Base-by-base conservation (phyloP, 2,888 invertebrate genomes). In the Spilosoma lubricipeda region DNA sequence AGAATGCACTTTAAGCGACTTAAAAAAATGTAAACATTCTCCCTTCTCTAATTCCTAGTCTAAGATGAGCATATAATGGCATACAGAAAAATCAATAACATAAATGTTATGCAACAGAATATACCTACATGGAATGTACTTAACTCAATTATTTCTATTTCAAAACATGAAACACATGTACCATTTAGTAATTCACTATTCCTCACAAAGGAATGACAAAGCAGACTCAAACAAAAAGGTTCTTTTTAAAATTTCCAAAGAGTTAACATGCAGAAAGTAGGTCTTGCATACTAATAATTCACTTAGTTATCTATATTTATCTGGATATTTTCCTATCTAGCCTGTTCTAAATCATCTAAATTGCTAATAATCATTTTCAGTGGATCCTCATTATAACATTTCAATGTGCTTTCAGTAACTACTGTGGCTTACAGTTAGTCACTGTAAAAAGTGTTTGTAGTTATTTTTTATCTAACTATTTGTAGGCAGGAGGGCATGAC, bases 381-480 rank as follows among this genome's bases (percentile, higher is more conserved):
- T 27, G 27, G 39, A 68, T 36, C 66, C 77, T 83, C 77, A 75
- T 64, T 72, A 72, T 72, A 72, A 67, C 80, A 84, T 77, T 81
- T 73, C 64, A n/a, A 66, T 78, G 64, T 75, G 70, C 77, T 86
- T 83, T 82, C 77, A 76, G 75, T 79, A 82, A 82, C 76, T 76
- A 79, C 75, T 83, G 81, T 82, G 81, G 81, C 70, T 83, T 84
- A 90, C 89, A 90, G 91, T 90, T 90, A 90, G 76, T 83, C 81
- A 82, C 86, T 82, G 87, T 87, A 90, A 92, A 93, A 91, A 87
- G 80, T 88, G 83, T 88, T 89, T 87, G 90, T 84, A 89, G 89
- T 92, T 93, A 90, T 93, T 94, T 95, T 95, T 94, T 94, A 94
- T 91, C 92, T 91, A 92, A 93, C 87, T 91, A 91, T 91, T n/a